These are phyloP conservation scores for Diachasma alloeum DNA, from an alignment of 1,140 invertebrate genomes.

Conservation along the genomic window DNA sequence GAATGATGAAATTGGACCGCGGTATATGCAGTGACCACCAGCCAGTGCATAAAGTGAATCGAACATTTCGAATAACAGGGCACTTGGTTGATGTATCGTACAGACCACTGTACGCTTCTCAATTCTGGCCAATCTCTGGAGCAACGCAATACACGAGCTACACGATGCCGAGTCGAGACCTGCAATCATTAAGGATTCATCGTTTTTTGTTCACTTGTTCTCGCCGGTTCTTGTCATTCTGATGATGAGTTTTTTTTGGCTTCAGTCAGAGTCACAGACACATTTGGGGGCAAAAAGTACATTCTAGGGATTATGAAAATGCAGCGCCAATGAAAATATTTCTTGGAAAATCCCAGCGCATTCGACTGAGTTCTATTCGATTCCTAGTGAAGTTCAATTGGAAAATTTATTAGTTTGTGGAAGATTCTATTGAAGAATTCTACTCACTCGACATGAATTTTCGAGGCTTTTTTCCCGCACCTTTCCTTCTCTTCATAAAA, in stretches of 20 bases:
- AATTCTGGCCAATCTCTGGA: conserved; percentile 79
- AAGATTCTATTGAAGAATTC: too few species aligned
- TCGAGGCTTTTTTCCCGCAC: too few species aligned
- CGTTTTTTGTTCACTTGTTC: background rate
- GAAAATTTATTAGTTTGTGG: too few species aligned
- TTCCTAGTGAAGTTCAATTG: too few species aligned
- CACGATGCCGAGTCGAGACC: conserved; percentile 92
- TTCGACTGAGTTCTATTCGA: too few species aligned
- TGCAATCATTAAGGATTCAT: conserved; percentile 60
- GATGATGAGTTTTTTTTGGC: background rate
- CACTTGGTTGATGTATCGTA: conserved; percentile 96
- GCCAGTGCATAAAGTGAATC: conserved; percentile 92
- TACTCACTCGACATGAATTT: too few species aligned
- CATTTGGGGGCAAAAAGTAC: background rate
- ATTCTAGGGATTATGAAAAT: too few species aligned
- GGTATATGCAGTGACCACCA: conserved; percentile 88
- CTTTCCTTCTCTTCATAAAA: too few species aligned
- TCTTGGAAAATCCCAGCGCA: too few species aligned
- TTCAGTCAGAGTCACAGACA: background rate
- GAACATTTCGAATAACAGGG: conserved; percentile 95
- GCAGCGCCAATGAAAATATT: background rate
- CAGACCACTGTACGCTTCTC: conserved; percentile 92
- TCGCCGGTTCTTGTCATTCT: background rate
- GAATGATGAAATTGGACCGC: conserved; percentile 77
- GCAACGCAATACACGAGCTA: conserved; percentile 83